phyloP scores from a whole-genome alignment of 2,113 vertebrate genomes.

The Antechinus flavipes region DNA sequence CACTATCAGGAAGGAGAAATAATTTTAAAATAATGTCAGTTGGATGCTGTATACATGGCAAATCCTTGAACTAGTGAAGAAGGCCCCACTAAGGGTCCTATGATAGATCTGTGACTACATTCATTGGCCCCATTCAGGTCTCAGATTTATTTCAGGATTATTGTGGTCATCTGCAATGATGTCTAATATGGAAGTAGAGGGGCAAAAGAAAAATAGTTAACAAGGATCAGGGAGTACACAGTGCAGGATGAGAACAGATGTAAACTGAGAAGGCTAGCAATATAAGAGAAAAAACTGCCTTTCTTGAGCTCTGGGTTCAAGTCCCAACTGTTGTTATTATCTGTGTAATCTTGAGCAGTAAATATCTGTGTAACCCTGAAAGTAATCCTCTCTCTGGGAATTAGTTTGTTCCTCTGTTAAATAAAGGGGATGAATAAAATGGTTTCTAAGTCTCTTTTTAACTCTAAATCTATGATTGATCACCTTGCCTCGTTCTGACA shows the following conservation, averaged over 20 bases:
- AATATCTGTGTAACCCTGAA: neutral
- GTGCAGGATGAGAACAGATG: neutral
- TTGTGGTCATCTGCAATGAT: neutral
- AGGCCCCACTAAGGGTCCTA: neutral
- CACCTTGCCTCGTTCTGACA: neutral
- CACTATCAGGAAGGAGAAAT: neutral
- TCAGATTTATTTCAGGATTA: neutral
- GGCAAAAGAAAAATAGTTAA: fast-evolving
- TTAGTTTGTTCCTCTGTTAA: neutral
- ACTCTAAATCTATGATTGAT: neutral
- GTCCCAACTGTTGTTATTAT: neutral
- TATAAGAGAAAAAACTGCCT: neutral
- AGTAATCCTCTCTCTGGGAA: neutral
- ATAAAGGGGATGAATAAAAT: neutral
- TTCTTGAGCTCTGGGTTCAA: neutral
- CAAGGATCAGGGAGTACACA: neutral
- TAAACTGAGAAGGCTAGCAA: neutral
- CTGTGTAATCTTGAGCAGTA: neutral
- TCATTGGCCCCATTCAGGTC: neutral
- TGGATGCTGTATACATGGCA: neutral
- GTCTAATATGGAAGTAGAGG: neutral
- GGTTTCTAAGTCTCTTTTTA: neutral
- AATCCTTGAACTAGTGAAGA: neutral
- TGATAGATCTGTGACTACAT: neutral
- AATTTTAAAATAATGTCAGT: neutral